Conservation (phyloP, 2,888 invertebrate genomes). For the Orthonychiurus folsomi region DNA sequence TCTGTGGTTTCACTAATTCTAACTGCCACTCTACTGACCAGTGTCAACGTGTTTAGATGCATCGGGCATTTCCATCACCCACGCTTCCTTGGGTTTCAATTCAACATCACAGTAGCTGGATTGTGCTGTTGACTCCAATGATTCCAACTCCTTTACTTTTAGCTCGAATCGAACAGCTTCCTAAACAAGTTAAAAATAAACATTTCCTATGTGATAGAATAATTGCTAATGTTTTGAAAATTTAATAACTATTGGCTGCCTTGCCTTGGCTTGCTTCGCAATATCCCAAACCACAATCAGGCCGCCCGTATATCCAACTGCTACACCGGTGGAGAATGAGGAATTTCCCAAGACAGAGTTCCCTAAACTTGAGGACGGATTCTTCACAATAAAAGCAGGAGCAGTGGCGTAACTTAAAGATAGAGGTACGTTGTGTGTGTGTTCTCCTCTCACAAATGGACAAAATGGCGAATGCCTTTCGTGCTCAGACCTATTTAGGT, state of each 20-base stretch:
- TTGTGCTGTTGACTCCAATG: constrained; percentile 18
- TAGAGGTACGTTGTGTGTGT: constrained; percentile 88
- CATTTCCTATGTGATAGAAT: neutral
- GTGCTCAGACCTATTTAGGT: constrained; percentile 65
- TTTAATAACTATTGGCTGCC: constrained; percentile 6
- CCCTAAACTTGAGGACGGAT: constrained; percentile 5
- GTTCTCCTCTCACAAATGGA: constrained; percentile 87
- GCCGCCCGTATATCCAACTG: constrained; percentile 44
- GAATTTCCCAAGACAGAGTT: constrained; percentile 32
- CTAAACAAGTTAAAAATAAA: constrained; percentile 42
- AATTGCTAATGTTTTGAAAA: neutral
- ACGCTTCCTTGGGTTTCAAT: constrained; percentile 43
- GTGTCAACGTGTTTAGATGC: too few species aligned
- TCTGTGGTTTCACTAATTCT: too few species aligned
- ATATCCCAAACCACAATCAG: constrained; percentile 73
- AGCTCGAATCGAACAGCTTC: constrained; percentile 49
- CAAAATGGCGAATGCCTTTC: constrained; percentile 88
- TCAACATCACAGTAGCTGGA: constrained; percentile 32
- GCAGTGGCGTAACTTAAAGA: constrained; percentile 75
- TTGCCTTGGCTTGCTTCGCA: constrained; percentile 62
- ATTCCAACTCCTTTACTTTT: constrained; percentile 27
- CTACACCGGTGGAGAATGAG: constrained; percentile 26
- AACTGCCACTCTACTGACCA: too few species aligned
- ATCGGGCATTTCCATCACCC: constrained; percentile 35
- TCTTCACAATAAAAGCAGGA: constrained; percentile 50